These are phyloP conservation scores for Benthosema pterotum DNA, from an alignment of 2,797 vertebrate genomes.

Conservation along the genomic window DNA sequence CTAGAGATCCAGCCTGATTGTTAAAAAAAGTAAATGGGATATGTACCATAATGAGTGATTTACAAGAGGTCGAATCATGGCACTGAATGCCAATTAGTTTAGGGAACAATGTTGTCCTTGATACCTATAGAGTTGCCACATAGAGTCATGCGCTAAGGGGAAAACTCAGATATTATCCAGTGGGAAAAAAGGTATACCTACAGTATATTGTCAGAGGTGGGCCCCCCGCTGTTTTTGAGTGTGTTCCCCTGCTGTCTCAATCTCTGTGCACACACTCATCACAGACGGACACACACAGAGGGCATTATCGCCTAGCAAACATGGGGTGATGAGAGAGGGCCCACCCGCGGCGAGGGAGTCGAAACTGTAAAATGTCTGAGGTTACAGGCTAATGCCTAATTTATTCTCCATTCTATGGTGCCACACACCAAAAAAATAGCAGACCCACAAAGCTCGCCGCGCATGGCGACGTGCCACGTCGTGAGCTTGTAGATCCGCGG, in stretches of 20 bases:
- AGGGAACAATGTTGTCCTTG: slow-evolving; percentile 30
- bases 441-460: too few species aligned
- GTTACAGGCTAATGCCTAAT: slow-evolving; percentile 20
- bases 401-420: too few species aligned
- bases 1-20: slow-evolving; percentile 44
- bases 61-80: slow-evolving; percentile 18
- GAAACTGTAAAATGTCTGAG: slow-evolving; percentile 26
- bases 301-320: slow-evolving; percentile 43
- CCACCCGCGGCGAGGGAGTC: slow-evolving; percentile 20
- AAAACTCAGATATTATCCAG: slow-evolving; percentile 33
- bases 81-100: slow-evolving; percentile 32
- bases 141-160: slow-evolving; percentile 44
- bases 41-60: slow-evolving; percentile 32
- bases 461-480: too few species aligned
- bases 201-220: slow-evolving; percentile 20
- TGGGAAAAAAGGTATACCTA: background rate
- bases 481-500: too few species aligned
- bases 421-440: too few species aligned
- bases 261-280: slow-evolving; percentile 25
- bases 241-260: slow-evolving; percentile 19
- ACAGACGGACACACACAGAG: slow-evolving; percentile 28
- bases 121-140: slow-evolving; percentile 37
- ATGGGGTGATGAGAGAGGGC: slow-evolving; percentile 18
- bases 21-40: slow-evolving; percentile 35
- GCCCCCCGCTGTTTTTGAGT: slow-evolving; percentile 36